Evolutionary conservation across 1,140 invertebrate species (phyloP), one percentile per base, ranked within the genome.

Genomic region (Drosophila nigromelanica): DNA sequence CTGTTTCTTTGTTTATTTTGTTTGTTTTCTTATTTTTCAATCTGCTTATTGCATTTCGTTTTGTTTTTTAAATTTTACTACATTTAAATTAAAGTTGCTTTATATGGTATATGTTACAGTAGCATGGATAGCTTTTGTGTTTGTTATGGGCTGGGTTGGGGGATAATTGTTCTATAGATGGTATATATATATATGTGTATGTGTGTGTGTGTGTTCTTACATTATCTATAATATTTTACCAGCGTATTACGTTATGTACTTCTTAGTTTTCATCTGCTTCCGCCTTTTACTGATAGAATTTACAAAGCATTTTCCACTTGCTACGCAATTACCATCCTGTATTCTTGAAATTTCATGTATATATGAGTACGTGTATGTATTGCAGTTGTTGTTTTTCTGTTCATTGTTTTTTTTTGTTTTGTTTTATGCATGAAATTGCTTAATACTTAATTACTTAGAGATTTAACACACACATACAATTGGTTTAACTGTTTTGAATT

Each of bases 131-230:
- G 63, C 52, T 66, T 48, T 71, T 61, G 14, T 61, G 43, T 56
- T 11, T 51, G 1, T 40, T 61, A 74, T 24, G 72, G 67, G 63
- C 45, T 69, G 24, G 70, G 73, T 45, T 48, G 35, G 11, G 59
- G 82, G 82, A 61, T 58, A 87, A 87, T 87, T 87, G 83, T 87
- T 83, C 83, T 87, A 87, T 89, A 82, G 79, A 89, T 83, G 79
- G 24, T 59, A 12, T 54, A 60, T 51, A 30, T 68, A 12, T 61
- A 52, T 51, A 21, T 68, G 21, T 58, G 43, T 59, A 37, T 61
- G 42, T 60, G 14, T 74, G 52, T 76, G 61, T 30, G 35, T 72
- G 60, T 50, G 43, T 61, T 63, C 83, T 87, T 87, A 89, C 52
- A n/a, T 76, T 75, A 87, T 52, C 72, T 87, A 82, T 61, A 66